Evolutionary conservation across 1,140 invertebrate species (phyloP), one percentile per base, ranked within the genome.

Genomic region (Cotesia typhae): DNA sequence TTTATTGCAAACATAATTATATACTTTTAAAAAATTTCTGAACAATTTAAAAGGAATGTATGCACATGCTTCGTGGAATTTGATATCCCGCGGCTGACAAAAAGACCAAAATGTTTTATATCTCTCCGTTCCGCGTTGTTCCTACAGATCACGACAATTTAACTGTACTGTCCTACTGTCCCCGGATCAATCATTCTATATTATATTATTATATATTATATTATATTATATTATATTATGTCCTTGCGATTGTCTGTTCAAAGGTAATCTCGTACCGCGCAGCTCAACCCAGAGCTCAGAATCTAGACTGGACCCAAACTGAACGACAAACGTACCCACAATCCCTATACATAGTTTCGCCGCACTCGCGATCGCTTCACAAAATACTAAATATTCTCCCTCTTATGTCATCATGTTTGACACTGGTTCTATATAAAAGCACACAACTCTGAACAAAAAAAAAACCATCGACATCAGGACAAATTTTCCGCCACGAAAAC

Each of bases 401-500:
- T 47, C 38, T 41, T 47, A 47, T 47, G 41, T 47, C 41, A 47
- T 47, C 41, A 47, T 47, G 41, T 47, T 47, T 47, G 41, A 47
- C 41, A 47, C 41, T 10, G 41, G 6, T 47, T 10, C 38, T 9
- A 41, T 41, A 41, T 47, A 47, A 1, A 6, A 47, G 41, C 41
- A 47, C 41, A 47, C 41, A 47, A 10, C 41, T 47, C 41, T 47
- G 7, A 7, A 47, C 41, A 10, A 47, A 47, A 47, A 47, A 47
- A 47, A 47, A 41, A 41, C 14, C 53, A 60, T 67, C 67, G 76
- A 79, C 79, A 80, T 76, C 70, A 77, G 79, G 81, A 82, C 80
- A 79, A 82, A 82, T 82, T 82, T 82, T 82, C 80, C 81, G 81
- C 76, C 74, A 81, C 74, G 79, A 79, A 76, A 76, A 77, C 14